Evolutionary conservation across 2,797 vertebrate species (phyloP).

Genomic region (Melanotaenia trifasciata): DNA sequence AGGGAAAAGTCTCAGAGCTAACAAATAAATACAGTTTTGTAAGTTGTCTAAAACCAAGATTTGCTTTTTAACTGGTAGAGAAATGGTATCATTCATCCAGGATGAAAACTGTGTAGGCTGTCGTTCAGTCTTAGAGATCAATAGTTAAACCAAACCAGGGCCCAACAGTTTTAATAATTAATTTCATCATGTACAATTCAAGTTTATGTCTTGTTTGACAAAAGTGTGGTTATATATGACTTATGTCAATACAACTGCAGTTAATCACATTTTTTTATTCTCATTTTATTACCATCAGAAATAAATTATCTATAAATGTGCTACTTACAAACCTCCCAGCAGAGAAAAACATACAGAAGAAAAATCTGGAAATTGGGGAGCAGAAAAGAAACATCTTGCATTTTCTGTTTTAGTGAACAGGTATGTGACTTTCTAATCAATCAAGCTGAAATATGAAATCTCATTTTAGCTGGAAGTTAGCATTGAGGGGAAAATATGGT

Average conservation of each 20-base stretch:
- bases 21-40: slow-evolving; percentile 36
- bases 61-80: slow-evolving; percentile 11
- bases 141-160: neutral
- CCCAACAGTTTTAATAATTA: neutral
- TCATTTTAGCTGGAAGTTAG: neutral
- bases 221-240: neutral
- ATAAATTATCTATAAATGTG: neutral
- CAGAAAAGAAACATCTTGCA: neutral
- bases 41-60: slow-evolving; percentile 32
- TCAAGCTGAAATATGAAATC: neutral
- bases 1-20: slow-evolving; percentile 54
- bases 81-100: neutral
- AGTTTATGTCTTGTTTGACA: neutral
- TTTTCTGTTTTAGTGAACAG: neutral
- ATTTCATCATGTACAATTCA: neutral
- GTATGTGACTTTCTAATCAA: neutral
- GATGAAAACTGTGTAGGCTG: neutral
- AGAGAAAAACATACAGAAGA: neutral
- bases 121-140: neutral
- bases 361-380: neutral
- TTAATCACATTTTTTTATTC: neutral
- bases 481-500: neutral
- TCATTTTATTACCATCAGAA: neutral
- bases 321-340: neutral
- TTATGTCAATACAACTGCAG: neutral